Evolutionary conservation across 2,113 vertebrate species (phyloP), one percentile per base, ranked within the genome.

Genomic region (Petromus typicus): DNA sequence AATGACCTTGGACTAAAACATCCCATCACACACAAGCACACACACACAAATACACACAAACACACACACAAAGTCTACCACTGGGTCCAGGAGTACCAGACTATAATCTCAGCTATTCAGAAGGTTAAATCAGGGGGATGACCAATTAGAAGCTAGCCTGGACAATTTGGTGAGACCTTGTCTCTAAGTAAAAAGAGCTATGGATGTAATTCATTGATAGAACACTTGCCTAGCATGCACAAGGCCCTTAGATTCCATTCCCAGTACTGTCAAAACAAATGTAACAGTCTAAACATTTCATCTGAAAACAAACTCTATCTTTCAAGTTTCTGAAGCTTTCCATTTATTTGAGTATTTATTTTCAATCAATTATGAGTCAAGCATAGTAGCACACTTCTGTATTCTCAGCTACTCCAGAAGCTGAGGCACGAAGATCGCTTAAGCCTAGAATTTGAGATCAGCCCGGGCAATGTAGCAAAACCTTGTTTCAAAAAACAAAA

Each of bases 261-360:
- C 48, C 43, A 78, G 75, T 30, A 34, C 45, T 78, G 16, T 45
- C 27, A 32, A 48, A 78, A 54, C 12, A 34, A 34, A 78, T 20
- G 1, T 54, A 78, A 76, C 45, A 75, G 71, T 45, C 11, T 75
- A 45, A 22, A 37, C 12, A 40, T 61, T 86, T 59, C 56, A 67
- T 64, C 73, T 84, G 89, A 75, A 69, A 78, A 87, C 45, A 90
- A 43, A 18, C 14, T 3, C 30, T 17, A 67, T n/a, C 7, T 45
- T 86, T 43, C 69, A 61, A 37, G 83, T 71, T 87, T 75, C 96
- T 59, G n/a, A 92, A 67, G n/a, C 12, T 69, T 88, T 18, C 75
- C 22, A n/a, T 32, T 95, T 89, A 37, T 45, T 14, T 64, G n/a
- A 63, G 64, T 63, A 3, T 64, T 63, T 71, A 54, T 37, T 71